A percentile compares a stretch with the other conserved stretches of the same genome.
Evolutionary conservation across 1,140 invertebrate species (phyloP).

Genomic region (Brachystomella parvula): DNA sequence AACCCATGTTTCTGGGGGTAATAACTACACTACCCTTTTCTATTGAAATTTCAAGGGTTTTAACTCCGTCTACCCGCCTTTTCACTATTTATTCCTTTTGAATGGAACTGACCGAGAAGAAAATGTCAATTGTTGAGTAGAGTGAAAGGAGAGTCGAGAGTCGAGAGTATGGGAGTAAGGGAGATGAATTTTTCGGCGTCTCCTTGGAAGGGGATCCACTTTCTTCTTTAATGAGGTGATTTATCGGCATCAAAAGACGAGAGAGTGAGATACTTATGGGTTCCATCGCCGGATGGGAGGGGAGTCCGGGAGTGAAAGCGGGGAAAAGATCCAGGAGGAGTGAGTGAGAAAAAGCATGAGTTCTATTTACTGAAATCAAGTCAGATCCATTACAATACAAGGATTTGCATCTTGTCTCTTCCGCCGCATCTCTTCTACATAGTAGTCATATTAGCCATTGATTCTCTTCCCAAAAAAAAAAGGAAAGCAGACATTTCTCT

Average conservation of each 20-base stretch:
- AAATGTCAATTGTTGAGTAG: not conserved
- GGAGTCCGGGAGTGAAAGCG: constrained; percentile 23
- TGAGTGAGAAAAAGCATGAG: not conserved
- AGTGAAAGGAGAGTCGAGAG: not conserved
- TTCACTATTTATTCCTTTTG: not conserved
- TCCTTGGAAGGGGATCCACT: not conserved
- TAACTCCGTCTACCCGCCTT: too few species aligned
- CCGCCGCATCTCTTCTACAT: constrained; percentile 22
- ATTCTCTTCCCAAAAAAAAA: constrained; percentile 20
- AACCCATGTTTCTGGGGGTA: too few species aligned
- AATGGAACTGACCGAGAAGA: not conserved
- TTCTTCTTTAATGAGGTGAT: constrained; percentile 36
- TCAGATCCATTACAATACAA: constrained; percentile 30
- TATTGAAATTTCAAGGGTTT: too few species aligned
- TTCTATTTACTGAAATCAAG: constrained; percentile 15
- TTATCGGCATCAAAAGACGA: constrained; percentile 36
- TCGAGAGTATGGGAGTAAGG: not conserved
- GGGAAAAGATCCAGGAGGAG: constrained; percentile 22
- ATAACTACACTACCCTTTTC: too few species aligned
- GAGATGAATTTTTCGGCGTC: not conserved
- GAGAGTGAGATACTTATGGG: constrained; percentile 29
- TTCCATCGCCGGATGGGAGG: constrained; percentile 31
- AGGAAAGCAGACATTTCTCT: not conserved
- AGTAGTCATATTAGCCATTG: constrained; percentile 32
- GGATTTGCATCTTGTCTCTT: constrained; percentile 33